Evolutionary conservation across 2,888 invertebrate species (phyloP).

Genomic region (Augochlorella aurata): DNA sequence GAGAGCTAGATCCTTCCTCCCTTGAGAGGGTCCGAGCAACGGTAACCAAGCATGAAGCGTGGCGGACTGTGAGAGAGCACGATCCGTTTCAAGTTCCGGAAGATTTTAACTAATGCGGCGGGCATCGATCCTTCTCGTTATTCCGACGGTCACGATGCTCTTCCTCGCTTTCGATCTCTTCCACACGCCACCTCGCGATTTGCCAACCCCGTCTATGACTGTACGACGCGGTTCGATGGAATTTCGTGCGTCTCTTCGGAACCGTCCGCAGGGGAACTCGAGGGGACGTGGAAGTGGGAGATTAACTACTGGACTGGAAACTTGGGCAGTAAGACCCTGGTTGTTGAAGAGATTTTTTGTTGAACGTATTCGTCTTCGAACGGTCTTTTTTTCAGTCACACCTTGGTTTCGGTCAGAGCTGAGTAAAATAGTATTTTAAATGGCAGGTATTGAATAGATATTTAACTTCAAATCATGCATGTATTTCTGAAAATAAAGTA

Average conservation of each 20-base stretch:
- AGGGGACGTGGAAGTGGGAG: no score
- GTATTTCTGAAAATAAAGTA: no score
- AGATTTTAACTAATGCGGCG: constrained; percentile 16
- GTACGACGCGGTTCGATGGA: not conserved
- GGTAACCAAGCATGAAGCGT: constrained; percentile 42
- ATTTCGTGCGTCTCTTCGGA: not conserved
- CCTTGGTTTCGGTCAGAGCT: no score
- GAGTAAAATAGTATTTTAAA: no score
- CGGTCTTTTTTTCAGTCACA: no score
- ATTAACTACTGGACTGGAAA: not conserved
- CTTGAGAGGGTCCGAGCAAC: constrained; percentile 14
- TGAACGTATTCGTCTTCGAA: no score
- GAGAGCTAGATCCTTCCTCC: constrained; percentile 14
- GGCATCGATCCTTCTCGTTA: constrained; percentile 7
- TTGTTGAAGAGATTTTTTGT: no score
- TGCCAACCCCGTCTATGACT: not conserved
- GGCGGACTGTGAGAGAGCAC: constrained; percentile 24
- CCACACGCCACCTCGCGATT: constrained; percentile 3
- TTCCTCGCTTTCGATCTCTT: constrained; percentile 11
- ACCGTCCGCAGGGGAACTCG: not conserved
- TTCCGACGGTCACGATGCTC: constrained; percentile 30
- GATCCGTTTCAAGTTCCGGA: constrained; percentile 15
- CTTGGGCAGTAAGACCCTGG: no score
- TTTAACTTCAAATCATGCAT: no score
- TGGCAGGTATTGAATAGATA: no score